Percentiles rank a stretch among this genome's conserved stretches.
phyloP scores from a whole-genome alignment of 2,113 vertebrate species.

The Tiliqua scincoides region DNA sequence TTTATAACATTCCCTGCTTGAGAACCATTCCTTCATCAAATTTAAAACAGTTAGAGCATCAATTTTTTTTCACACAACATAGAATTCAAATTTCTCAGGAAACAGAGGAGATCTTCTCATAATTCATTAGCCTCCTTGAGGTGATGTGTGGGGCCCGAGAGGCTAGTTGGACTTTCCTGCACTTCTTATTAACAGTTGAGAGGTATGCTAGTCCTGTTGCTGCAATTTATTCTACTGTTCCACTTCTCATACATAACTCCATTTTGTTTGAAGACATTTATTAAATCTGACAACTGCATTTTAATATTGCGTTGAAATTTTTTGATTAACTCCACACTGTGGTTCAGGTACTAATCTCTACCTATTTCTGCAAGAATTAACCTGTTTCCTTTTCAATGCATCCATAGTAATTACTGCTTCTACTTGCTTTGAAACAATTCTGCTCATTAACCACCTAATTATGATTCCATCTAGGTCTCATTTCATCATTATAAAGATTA shows the following conservation, averaged over 20 bases:
- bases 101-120: neutral
- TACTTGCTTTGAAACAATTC: conserved; percentile 39
- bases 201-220: neutral
- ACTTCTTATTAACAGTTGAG: conserved; percentile 28
- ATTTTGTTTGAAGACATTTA: conserved; percentile 28
- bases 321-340: conserved; percentile 30
- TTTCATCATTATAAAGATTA: conserved; percentile 41
- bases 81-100: neutral
- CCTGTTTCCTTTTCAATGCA: conserved; percentile 36
- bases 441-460: conserved; percentile 1
- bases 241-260: neutral
- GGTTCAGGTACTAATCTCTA: conserved; percentile 26
- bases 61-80: no score
- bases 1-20: neutral
- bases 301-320: conserved; percentile 32
- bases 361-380: conserved; percentile 40
- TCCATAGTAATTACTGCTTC: conserved; percentile 36
- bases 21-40: neutral
- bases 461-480: conserved; percentile 45
- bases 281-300: conserved; percentile 12
- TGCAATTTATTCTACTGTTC: conserved; percentile 38
- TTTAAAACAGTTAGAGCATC: neutral
- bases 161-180: neutral
- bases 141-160: neutral
- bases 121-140: neutral